Evolutionary conservation across 1,140 invertebrate genomes (phyloP).

Genomic region (Lethocerus indicus): DNA sequence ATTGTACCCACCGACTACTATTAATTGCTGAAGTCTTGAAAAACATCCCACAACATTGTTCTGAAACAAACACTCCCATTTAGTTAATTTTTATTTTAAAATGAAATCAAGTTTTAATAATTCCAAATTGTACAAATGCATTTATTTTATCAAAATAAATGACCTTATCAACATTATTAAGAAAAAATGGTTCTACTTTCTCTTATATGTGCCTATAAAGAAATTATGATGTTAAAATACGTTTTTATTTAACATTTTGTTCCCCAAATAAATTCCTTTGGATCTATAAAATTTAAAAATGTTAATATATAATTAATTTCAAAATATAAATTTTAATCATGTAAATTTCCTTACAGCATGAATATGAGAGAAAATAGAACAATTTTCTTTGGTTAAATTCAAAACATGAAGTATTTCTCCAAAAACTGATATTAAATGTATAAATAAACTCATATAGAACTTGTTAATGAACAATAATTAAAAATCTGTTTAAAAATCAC

Average conservation of each 20-base stretch:
- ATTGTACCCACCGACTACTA: constrained; percentile 52
- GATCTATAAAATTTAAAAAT: too few relatives aligned
- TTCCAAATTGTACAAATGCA: neutral
- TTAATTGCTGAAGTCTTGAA: constrained; percentile 60
- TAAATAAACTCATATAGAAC: neutral
- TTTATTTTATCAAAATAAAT: neutral
- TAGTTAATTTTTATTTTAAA: neutral
- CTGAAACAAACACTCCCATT: constrained; percentile 30
- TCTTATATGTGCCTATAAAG: neutral
- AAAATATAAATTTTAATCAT: neutral
- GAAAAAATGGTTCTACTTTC: neutral
- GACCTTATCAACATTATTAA: neutral
- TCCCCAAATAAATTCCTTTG: too few relatives aligned
- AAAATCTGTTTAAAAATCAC: constrained; percentile 28
- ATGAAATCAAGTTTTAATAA: neutral
- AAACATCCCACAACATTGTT: constrained; percentile 78
- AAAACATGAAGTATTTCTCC: neutral
- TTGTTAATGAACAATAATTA: neutral
- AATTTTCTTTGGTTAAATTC: neutral
- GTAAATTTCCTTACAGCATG: neutral
- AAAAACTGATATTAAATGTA: neutral
- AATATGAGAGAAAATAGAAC: neutral
- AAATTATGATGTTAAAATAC: neutral
- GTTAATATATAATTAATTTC: too few relatives aligned
- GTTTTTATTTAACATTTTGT: neutral